phyloP scores from a whole-genome alignment of 2,113 vertebrate species.

The Dryoscopus gambensis region DNA sequence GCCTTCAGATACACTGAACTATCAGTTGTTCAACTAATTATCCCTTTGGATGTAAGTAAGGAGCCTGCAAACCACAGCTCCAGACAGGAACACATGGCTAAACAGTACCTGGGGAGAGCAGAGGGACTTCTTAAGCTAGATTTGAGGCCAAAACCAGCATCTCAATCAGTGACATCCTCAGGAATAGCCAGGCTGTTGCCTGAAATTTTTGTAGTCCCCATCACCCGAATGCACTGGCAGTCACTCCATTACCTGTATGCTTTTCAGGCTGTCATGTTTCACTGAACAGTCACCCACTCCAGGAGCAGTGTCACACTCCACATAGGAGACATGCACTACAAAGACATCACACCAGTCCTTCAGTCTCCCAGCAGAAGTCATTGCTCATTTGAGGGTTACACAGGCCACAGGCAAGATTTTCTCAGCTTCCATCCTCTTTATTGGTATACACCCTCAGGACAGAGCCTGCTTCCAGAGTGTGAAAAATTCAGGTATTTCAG shows the following conservation, averaged over 20 bases:
- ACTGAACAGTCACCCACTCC: background rate
- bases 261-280: background rate
- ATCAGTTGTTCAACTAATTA: background rate
- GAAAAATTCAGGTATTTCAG: background rate
- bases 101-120: background rate
- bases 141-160: background rate
- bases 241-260: background rate
- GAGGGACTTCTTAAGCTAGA: background rate
- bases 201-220: background rate
- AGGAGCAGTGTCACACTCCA: background rate
- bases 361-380: background rate
- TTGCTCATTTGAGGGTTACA: background rate
- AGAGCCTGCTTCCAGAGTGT: background rate
- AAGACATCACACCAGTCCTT: background rate
- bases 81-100: background rate
- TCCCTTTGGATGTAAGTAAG: background rate
- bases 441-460: background rate
- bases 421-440: background rate
- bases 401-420: background rate
- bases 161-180: background rate
- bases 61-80: background rate
- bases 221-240: background rate
- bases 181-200: background rate
- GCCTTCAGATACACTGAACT: background rate
- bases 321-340: fast-evolving